Evolutionary conservation across 1,140 invertebrate genomes (phyloP).

Genomic region (Cataglyphis hispanica): DNA sequence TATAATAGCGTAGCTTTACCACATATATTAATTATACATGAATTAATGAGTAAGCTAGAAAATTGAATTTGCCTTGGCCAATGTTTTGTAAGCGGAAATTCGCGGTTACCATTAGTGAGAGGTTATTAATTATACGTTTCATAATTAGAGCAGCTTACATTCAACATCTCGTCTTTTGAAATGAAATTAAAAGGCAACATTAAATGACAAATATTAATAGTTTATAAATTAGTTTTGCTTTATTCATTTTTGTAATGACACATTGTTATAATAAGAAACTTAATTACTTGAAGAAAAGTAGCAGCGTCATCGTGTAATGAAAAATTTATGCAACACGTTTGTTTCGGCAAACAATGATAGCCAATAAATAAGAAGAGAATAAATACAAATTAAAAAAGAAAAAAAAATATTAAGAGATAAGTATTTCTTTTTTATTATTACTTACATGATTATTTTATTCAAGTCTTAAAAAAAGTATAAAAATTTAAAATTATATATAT

Average conservation of each 20-base stretch:
- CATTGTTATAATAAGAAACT: background rate
- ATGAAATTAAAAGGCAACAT: background rate
- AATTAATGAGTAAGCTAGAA: background rate
- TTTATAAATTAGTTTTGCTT: background rate
- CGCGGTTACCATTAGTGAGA: background rate
- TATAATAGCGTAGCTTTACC: background rate
- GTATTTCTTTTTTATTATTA: background rate
- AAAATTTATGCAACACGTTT: conserved; percentile 2
- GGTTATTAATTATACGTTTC: conserved; percentile 18
- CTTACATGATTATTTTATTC: background rate
- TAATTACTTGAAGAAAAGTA: background rate
- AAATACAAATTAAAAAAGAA: conserved; percentile 31
- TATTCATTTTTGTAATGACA: background rate
- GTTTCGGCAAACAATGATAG: conserved; percentile 1
- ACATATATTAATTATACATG: conserved; percentile 23
- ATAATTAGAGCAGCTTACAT: conserved; percentile 16
- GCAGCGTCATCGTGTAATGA: background rate
- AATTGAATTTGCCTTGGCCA: conserved; percentile 14
- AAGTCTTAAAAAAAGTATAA: background rate
- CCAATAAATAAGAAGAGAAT: conserved; percentile 22
- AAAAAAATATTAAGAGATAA: background rate
- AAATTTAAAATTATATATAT: background rate
- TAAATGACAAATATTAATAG: background rate
- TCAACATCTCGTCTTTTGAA: background rate
- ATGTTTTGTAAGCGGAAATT: background rate